Percentiles rank a stretch among this genome's conserved stretches.
phyloP scores from a whole-genome alignment of 2,797 vertebrate genomes.

The Chaetophractus vellerosus region DNA sequence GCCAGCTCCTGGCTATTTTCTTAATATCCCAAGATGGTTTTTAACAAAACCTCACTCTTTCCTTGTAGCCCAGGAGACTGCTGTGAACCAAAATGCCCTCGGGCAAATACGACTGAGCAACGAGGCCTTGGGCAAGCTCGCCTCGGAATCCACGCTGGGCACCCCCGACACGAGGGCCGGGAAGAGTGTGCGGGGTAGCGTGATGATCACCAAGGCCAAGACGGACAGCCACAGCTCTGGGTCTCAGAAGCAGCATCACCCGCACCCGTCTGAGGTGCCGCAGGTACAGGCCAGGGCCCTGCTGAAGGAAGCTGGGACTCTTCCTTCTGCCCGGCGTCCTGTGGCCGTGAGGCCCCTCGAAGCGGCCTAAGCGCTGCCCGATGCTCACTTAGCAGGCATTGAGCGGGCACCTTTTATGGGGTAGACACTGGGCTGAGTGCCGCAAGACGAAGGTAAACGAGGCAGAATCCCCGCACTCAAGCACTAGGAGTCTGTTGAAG shows the following conservation, averaged over 20 bases:
- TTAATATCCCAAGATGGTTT: background rate
- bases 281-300: slow-evolving; percentile 77
- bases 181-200: slow-evolving; percentile 72
- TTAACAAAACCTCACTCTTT: slow-evolving; percentile 35
- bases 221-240: slow-evolving; percentile 58
- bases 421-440: background rate
- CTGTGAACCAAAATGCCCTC: background rate
- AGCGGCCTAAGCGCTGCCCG: background rate
- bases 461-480: background rate
- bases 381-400: too few relatives aligned
- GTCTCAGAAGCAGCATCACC: slow-evolving; percentile 81
- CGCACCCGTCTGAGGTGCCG: background rate
- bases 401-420: background rate
- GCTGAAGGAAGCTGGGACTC: background rate
- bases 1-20: background rate
- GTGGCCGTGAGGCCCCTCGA: background rate
- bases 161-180: slow-evolving; percentile 59
- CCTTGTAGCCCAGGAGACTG: slow-evolving; percentile 69
- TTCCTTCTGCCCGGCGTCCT: background rate
- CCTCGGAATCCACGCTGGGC: slow-evolving; percentile 79
- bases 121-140: slow-evolving; percentile 86
- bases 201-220: slow-evolving; percentile 69
- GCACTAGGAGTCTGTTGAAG: background rate
- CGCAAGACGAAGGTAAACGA: background rate
- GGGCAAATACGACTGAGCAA: slow-evolving; percentile 76